phyloP scores from a whole-genome alignment of 2,113 vertebrate species.

The Uria aalge region DNA sequence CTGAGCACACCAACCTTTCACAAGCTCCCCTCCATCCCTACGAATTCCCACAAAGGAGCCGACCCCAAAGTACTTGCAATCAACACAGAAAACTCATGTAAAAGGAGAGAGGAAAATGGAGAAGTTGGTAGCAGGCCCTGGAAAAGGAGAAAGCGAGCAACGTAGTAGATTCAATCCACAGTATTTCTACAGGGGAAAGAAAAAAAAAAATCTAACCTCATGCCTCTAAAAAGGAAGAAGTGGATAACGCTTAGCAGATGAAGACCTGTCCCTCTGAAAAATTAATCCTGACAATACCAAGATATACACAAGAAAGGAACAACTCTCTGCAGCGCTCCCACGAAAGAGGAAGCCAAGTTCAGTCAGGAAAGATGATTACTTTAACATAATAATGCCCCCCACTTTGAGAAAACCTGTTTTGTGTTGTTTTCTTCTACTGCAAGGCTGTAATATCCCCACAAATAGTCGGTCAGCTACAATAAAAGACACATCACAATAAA shows the following conservation, averaged over 20 bases:
- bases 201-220: neutral
- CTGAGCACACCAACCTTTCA: neutral
- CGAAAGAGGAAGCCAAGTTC: neutral
- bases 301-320: neutral
- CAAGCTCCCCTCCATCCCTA: neutral
- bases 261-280: constrained; percentile 17
- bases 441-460: constrained; percentile 3
- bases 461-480: neutral
- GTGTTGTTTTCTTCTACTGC: neutral
- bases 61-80: neutral
- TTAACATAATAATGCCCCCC: constrained; percentile 10
- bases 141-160: neutral
- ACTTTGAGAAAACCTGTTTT: neutral
- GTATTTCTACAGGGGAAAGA: neutral
- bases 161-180: neutral
- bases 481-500: constrained; percentile 34
- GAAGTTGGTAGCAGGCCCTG: neutral
- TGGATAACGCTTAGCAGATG: neutral
- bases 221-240: neutral
- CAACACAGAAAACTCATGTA: neutral
- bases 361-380: constrained; percentile 16
- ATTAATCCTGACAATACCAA: constrained; percentile 33
- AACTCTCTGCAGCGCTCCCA: constrained; percentile 20
- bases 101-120: neutral
- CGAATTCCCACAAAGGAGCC: neutral